Evolutionary conservation across 1,140 invertebrate genomes (phyloP).

Genomic region (Drosophila novamexicana): DNA sequence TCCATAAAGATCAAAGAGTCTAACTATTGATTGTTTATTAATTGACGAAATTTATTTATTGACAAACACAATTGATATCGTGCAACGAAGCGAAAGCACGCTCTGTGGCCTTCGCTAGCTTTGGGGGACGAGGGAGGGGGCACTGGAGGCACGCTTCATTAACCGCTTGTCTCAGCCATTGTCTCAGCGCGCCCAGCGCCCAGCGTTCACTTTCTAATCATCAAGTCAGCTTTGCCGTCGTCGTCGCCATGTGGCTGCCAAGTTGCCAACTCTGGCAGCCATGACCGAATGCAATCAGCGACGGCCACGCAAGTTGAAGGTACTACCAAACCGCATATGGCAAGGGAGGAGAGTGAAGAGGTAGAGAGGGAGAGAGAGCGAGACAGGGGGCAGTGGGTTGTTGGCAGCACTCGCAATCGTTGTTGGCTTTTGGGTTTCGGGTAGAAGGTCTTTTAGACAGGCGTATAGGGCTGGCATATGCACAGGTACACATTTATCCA

Average conservation of each 20-base stretch:
- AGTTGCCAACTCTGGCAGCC: conserved; percentile 56
- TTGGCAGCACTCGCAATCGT: conserved; percentile 67
- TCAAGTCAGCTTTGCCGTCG: conserved; percentile 23
- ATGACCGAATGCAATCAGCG: conserved; percentile 77
- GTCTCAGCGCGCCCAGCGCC: conserved; percentile 52
- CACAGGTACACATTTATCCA: conserved; percentile 55
- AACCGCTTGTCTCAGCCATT: conserved; percentile 50
- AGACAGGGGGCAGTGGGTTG: conserved; percentile 10
- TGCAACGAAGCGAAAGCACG: not conserved
- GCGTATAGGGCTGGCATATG: conserved; percentile 24
- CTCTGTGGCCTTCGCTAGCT: conserved; percentile 8
- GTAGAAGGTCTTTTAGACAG: conserved; percentile 61
- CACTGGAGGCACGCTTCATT: conserved; percentile 46
- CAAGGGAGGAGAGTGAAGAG: conserved; percentile 1
- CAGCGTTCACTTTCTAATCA: conserved; percentile 77
- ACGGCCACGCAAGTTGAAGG: conserved; percentile 71
- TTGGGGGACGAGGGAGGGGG: not conserved
- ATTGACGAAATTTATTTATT: not conserved
- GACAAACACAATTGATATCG: conserved; percentile 1
- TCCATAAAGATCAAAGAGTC: no score
- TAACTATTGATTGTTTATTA: no score
- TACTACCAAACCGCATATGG: conserved; percentile 37
- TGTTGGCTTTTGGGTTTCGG: conserved; percentile 62
- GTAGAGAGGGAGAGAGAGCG: not conserved
- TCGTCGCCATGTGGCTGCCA: conserved; percentile 50